Evolutionary conservation across 2,113 vertebrate genomes (phyloP), one percentile per base, ranked within the genome.

Genomic region (Cavia porcellus): DNA sequence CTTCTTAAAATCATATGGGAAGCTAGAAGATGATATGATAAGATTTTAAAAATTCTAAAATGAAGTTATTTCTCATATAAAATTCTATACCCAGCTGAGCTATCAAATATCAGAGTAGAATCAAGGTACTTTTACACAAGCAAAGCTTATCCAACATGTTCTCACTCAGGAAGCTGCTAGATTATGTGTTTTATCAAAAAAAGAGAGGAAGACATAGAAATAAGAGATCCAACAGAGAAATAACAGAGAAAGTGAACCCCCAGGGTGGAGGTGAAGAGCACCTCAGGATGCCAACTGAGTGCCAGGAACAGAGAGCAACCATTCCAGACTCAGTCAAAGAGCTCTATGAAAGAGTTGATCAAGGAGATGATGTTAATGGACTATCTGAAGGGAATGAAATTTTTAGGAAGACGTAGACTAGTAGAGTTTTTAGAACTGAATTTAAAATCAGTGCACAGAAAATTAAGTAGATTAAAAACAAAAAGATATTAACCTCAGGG

Each of bases 1-100:
- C 38, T 88, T 95, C 55, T 70, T 81, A 92, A 84, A 92, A 55
- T 75, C 68, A 92, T 25, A 61, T 30, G 20, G 79, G 68, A 88
- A 38, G 28, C 47, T 70, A 70, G 17, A 91, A 70, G 77, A 35
- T 25, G 42, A 57, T 57, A 30, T 70, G 32, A 12, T 47, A 47
- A 57, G 15, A 2, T 91, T 96, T 79, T 91, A 25, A 94, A 42
- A 75, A 66, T 57, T 59, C 57, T 30, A 25, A 91, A 75, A 75
- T 25, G 80, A 82, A 70, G 12, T 74, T 19, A 64, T 38, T 75
- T 86, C 52, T 19, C 72, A 52, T 42, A 13, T 55, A 83, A 59
- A 94, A 68, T 87, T 87, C 20, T 75, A 66, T 75, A 66, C 57
- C 50, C 59, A 96, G 19, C 38, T 66, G 75, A 87, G 50, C 32